A percentile compares a stretch with the other conserved stretches of the same genome.
Evolutionary conservation across 2,888 invertebrate species (phyloP).

Genomic region (Eustalomyia histrio): DNA sequence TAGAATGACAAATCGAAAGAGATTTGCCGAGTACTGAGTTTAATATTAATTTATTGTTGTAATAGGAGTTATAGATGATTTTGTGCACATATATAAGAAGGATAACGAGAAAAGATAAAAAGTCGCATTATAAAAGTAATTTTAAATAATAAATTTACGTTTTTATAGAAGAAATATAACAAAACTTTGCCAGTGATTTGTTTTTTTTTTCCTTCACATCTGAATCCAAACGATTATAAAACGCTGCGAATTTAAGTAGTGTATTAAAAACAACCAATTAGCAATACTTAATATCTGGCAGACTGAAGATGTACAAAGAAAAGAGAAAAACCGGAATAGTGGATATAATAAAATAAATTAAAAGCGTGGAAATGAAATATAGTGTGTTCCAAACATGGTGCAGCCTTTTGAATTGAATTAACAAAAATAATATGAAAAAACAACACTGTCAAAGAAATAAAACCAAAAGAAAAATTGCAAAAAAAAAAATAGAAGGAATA

Average conservation of each 20-base stretch:
- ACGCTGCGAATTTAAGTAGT: background rate
- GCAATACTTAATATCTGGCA: conserved; percentile 40
- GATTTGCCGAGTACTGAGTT: too few relatives aligned
- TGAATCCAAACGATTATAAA: too few relatives aligned
- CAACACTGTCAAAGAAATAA: conserved; percentile 59
- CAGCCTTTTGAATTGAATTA: conserved; percentile 22
- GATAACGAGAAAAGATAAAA: too few relatives aligned
- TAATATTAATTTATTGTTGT: too few relatives aligned
- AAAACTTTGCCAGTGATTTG: too few relatives aligned
- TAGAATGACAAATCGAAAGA: too few relatives aligned
- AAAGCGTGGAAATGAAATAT: background rate
- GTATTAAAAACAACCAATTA: background rate
- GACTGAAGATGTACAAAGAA: background rate
- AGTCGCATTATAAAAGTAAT: too few relatives aligned
- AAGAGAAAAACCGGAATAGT: background rate
- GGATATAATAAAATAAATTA: background rate
- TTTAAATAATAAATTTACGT: too few relatives aligned
- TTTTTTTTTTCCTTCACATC: too few relatives aligned
- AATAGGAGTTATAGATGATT: too few relatives aligned
- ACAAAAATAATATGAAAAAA: conserved; percentile 15
- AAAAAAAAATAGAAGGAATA: conserved; percentile 20
- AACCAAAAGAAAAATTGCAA: conserved; percentile 39
- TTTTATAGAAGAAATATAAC: too few relatives aligned
- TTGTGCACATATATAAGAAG: too few relatives aligned
- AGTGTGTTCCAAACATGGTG: conserved; percentile 8